Conservation (phyloP, 2,888 invertebrate species). For the Incurvaria masculella region DNA sequence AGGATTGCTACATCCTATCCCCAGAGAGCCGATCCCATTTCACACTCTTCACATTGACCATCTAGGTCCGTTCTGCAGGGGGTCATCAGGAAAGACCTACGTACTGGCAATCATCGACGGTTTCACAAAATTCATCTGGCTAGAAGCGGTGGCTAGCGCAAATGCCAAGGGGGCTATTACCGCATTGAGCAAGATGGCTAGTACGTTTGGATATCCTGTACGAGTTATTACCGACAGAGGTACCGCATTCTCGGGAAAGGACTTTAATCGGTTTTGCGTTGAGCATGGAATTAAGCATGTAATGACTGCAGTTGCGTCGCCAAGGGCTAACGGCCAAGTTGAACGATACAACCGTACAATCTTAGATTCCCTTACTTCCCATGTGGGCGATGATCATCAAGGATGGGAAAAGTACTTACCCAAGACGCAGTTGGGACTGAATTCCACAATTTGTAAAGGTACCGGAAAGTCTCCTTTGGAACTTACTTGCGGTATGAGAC, state of each 20-base stretch:
- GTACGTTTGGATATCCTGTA: slow-evolving; percentile 10
- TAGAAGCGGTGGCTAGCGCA: slow-evolving; percentile 9
- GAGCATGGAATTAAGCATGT: slow-evolving; percentile 10
- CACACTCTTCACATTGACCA: slow-evolving; percentile 9
- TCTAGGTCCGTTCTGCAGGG: slow-evolving; percentile 7
- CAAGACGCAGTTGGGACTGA: too few species aligned
- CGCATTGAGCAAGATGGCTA: slow-evolving; percentile 10
- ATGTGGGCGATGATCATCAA: background rate
- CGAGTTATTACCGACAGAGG: slow-evolving; percentile 13
- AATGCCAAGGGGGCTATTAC: slow-evolving; percentile 7
- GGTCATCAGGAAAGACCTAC: slow-evolving; percentile 2
- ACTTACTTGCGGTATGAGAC: too few species aligned
- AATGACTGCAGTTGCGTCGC: slow-evolving; percentile 11
- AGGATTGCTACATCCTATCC: slow-evolving; percentile 5
- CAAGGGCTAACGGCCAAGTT: slow-evolving; percentile 6
- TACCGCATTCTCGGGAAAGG: slow-evolving; percentile 10
- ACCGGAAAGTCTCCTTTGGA: too few species aligned
- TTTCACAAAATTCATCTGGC: slow-evolving; percentile 6
- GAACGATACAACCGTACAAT: slow-evolving; percentile 3
- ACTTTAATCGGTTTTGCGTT: slow-evolving; percentile 7
- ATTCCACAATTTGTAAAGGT: too few species aligned
- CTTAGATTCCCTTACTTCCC: background rate
- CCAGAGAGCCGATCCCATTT: slow-evolving; percentile 7
- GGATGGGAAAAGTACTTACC: background rate
- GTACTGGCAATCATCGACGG: slow-evolving; percentile 3